Evolutionary conservation across 2,113 vertebrate species (phyloP).

Genomic region (human): DNA sequence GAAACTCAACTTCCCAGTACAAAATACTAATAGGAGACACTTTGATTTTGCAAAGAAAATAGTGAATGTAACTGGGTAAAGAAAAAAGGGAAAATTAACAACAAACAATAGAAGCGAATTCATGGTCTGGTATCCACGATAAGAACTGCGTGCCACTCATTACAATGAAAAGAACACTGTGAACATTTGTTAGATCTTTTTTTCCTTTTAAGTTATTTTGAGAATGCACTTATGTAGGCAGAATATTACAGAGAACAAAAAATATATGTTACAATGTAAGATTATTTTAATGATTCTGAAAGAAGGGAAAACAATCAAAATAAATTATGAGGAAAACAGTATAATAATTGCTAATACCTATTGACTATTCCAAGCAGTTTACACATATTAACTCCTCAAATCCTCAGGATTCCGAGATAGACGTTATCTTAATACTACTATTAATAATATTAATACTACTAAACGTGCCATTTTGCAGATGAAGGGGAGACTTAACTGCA

Average conservation of each 20-base stretch:
- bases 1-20: background rate
- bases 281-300: constrained; percentile 42
- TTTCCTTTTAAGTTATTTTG: constrained; percentile 56
- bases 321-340: background rate
- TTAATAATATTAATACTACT: background rate
- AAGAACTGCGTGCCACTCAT: constrained; percentile 43
- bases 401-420: background rate
- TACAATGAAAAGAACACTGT: constrained; percentile 46
- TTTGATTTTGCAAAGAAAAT: constrained; percentile 14
- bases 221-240: constrained; percentile 48
- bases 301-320: constrained; percentile 10
- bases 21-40: constrained; percentile 7
- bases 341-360: background rate
- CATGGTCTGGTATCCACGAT: background rate
- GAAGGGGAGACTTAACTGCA: background rate
- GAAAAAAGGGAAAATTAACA: constrained; percentile 39
- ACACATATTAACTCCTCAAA: background rate
- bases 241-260: constrained; percentile 61
- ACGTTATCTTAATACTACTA: background rate
- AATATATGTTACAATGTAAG: background rate
- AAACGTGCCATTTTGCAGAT: background rate
- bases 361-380: background rate
- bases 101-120: constrained; percentile 51
- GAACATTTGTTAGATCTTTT: constrained; percentile 36
- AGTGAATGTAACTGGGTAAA: background rate